These are phyloP conservation scores for Acyrthosiphon pisum DNA, from an alignment of 1,140 invertebrate species.

Conservation along the genomic window DNA sequence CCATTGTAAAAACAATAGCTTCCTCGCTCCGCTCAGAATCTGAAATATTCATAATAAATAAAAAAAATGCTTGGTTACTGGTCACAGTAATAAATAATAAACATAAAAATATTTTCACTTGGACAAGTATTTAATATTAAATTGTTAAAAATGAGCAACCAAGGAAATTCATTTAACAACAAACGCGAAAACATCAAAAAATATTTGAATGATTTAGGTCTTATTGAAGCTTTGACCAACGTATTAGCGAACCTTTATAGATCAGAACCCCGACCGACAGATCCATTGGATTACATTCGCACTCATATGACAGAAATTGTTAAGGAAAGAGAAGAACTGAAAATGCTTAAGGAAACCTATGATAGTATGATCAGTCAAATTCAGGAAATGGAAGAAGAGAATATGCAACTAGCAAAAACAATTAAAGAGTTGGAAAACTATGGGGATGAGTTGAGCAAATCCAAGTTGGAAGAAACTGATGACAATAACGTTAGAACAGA, in stretches of 20 bases:
- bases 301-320: slow-evolving; percentile 37
- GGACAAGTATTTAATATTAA: not conserved
- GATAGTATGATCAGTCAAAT: too few species aligned
- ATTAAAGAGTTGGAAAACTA: slow-evolving; percentile 26
- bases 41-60: not conserved
- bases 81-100: not conserved
- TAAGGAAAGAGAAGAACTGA: not conserved
- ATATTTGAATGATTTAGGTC: slow-evolving; percentile 34
- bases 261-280: slow-evolving; percentile 33
- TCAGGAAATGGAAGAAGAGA: slow-evolving; percentile 23
- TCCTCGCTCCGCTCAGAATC: too few species aligned
- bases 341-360: not conserved
- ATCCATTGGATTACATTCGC: slow-evolving; percentile 53
- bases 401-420: not conserved
- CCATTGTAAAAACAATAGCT: too few species aligned
- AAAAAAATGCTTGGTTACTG: not conserved
- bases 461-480: not conserved
- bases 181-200: slow-evolving; percentile 37
- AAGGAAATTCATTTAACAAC: not conserved
- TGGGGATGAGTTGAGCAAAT: not conserved
- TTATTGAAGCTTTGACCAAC: slow-evolving; percentile 49
- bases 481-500: not conserved
- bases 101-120: not conserved
- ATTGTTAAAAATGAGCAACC: not conserved
- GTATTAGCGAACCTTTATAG: slow-evolving; percentile 18